Evolutionary conservation across 2,113 vertebrate genomes (phyloP), one percentile per base, ranked within the genome.

Genomic region (Protobothrops mucrosquamatus): DNA sequence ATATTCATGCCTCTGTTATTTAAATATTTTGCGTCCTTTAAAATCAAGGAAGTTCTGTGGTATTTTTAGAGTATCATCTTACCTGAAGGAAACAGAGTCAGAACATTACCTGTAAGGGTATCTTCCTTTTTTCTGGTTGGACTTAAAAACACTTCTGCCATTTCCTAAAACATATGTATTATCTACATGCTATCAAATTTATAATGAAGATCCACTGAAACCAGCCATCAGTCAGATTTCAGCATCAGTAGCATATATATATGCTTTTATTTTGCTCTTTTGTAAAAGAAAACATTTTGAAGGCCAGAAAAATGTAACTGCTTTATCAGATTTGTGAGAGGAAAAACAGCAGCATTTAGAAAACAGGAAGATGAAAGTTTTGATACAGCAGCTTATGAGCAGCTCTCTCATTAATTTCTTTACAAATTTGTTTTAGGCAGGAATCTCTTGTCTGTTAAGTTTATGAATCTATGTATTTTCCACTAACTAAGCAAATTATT

Each of bases 21-120:
- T 95, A 93, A 95, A 91, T 95, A 90, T 54, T 96, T 95, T 95
- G 89, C 96, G 96, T 96, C 10, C 93, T 43, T 95, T 93, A 95
- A 92, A 95, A 95, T 93, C 95, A 93, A 92, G 95, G 93, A 39
- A 18, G 88, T 94, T 94, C 94, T 96, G 59, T 93, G 92, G 26
- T 91, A 94, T 96, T 94, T 95, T 20, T 93, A 18, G 91, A 94
- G 52, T 89, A 81, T 90, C 51, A 74, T 93, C 15, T 89, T 95
- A 95, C 88, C 95, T 85, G 94, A 92, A 91, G 87, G 96, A 95
- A 91, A 91, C 92, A 0, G 2, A 96, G 93, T 95, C 96, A 94
- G 94, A 95, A n/a, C 29, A 61, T 92, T 96, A 93, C 95, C 95
- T 96, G 59, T 85, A 91, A 95, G 93, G 94, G 88, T 14, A 52